These are phyloP conservation scores for Eumerus sabulonum DNA, from an alignment of 2,888 invertebrate genomes.

Conservation along the genomic window DNA sequence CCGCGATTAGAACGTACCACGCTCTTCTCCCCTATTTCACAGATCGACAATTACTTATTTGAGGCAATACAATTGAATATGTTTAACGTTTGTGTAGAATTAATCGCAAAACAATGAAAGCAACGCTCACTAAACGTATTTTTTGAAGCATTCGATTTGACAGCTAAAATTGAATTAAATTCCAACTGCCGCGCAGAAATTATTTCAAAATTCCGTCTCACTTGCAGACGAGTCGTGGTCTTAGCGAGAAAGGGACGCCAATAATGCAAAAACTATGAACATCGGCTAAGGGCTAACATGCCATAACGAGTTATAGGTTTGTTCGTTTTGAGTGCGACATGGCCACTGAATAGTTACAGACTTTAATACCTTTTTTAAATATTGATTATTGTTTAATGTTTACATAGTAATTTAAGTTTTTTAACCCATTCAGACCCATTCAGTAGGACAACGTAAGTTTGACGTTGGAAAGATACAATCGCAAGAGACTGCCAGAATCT, in stretches of 20 bases:
- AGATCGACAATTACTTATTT: neutral
- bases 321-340: too few species aligned
- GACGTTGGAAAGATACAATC: too few species aligned
- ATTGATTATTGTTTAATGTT: too few species aligned
- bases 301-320: conserved; percentile 4
- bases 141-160: conserved; percentile 47
- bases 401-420: too few species aligned
- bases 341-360: too few species aligned
- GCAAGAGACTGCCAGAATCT: too few species aligned
- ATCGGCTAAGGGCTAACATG: conserved; percentile 17
- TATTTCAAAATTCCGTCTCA: conserved; percentile 48
- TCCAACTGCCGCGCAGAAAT: conserved; percentile 54
- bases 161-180: conserved; percentile 50
- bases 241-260: conserved; percentile 5
- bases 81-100: neutral
- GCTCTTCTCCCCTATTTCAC: too few species aligned
- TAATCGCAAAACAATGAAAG: conserved; percentile 25
- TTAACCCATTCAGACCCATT: too few species aligned
- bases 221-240: neutral
- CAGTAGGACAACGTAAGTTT: too few species aligned
- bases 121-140: conserved; percentile 52
- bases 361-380: too few species aligned
- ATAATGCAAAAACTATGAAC: neutral
- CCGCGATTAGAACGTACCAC: too few species aligned
- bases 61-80: neutral